Base-by-base conservation (phyloP, 2,888 invertebrate genomes). In the Monochamus alternatus region DNA sequence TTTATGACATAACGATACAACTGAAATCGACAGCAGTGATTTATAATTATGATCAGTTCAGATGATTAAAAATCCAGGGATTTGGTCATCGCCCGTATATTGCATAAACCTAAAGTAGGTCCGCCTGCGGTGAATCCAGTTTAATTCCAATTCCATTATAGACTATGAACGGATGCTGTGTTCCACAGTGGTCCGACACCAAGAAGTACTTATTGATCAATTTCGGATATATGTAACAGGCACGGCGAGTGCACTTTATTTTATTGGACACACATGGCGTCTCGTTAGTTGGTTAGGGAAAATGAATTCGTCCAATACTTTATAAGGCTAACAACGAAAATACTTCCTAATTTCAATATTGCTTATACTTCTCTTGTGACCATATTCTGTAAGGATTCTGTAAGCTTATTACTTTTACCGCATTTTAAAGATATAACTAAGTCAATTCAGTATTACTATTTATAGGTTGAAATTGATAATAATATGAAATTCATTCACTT, bases 171-270 rank as follows among this genome's bases (percentile, higher is more conserved):
- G 9, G 62, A 63, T 63, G 44, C 63, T 63, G 63, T 63, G 44
- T 22, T 22, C 43, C 22, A 63, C 7, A 7, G 14, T 63, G 44
- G 43, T 10, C 22, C 43, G 43, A 63, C 63, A 63, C 14, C 43
- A 63, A 63, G 14, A 22, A 14, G 14, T 44, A n/a, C 63, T 63
- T 63, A 63, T 44, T 44, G 63, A 63, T 63, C 63, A 44, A 43
- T 60, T 60, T 47, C 5, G 32, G 38, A 60, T 31, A 59, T 59
- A 60, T n/a, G 38, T 38, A 60, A n/a, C 60, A 38, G n/a, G 14
- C 43, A 43, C 22, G 22, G 44, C 44, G 63, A 14, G 14, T 63
- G 43, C 44, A 63, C 63, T 44, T 44, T 14, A 43, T 44, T 63
- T 63, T 38, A 60, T 60, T 32, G 38, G 38, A 60, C 32, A 32